Evolutionary conservation across 30 jellyfish, hydroid and myxozoan species (phyloP), one percentile per base, ranked within the genome.

Genomic region (Nemopilema nomurai): DNA sequence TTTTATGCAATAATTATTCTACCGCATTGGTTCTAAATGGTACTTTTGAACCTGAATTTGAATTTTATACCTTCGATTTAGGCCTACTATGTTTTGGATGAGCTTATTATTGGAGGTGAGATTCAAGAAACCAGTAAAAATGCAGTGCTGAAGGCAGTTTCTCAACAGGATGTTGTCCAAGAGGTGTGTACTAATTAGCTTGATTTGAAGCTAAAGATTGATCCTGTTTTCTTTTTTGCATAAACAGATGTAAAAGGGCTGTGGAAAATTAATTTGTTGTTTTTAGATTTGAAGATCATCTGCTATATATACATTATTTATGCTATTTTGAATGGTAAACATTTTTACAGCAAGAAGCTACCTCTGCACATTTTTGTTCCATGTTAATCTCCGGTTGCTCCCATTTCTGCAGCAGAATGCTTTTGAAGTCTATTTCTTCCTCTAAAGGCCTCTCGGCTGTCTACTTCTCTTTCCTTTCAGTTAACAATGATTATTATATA

Each of bases 111-210:
- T 66, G 98, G 98, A 22, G 98, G 98, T 9, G 96, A 92, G 70
- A 92, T 92, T 26, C 98, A 92, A 66, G 98, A 92, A 75, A 85
- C 98, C n/a, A 92, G 98, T 62, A 92, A 92, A 67, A 92, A 92
- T 65, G 90, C 89, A 51, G 98, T 92, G 18, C 76, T 92, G 81
- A 92, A 85, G 50, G 98, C 98, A 4, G 87, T 92, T 18, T 89
- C 96, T 6, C 96, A 85, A 63, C 98, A 92, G 74, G 98, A 92
- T 82, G 90, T 86, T 66, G 96, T 92, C 24, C 98, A 92, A 87
- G 98, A 92, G 98, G 98, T 92, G 62, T 76, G 13, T 41, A 3
- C 57, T 41, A 6, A 41, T 41, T 41, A 13, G 13, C 6, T 41
- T 41, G 13, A 41, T 41, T 13, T 41, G 20, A 1, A 70, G 22